These are phyloP conservation scores for Portevinia maculata DNA, from an alignment of 2,888 invertebrate species.

Conservation along the genomic window DNA sequence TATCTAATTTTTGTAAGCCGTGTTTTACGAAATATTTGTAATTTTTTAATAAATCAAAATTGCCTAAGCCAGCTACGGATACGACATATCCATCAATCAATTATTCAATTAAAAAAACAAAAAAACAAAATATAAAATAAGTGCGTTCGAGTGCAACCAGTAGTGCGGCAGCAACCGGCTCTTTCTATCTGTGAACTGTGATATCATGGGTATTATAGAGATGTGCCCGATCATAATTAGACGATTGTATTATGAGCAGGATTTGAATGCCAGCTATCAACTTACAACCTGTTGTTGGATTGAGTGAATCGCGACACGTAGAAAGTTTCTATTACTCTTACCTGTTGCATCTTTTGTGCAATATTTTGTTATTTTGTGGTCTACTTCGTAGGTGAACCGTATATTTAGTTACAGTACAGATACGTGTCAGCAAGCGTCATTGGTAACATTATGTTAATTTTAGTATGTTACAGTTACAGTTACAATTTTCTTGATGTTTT, in stretches of 20 bases:
- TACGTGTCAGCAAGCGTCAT: constrained; percentile 53
- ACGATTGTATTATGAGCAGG: constrained; percentile 35
- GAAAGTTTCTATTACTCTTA: constrained; percentile 38
- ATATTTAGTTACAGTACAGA: constrained; percentile 47
- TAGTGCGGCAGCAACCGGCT: constrained; percentile 12
- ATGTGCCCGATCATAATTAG: constrained; percentile 30
- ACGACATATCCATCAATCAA: constrained; percentile 61
- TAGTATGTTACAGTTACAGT: constrained; percentile 61
- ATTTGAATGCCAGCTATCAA: constrained; percentile 52
- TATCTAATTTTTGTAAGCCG: constrained; percentile 27
- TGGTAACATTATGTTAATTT: constrained; percentile 70
- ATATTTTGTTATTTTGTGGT: constrained; percentile 27
- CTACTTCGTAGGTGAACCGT: constrained; percentile 3
- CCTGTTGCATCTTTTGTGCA: not conserved
- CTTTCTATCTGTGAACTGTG: constrained; percentile 37
- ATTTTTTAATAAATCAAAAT: no score
- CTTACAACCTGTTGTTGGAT: constrained; percentile 53
- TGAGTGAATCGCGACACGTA: constrained; percentile 34
- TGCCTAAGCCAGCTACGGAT: no score
- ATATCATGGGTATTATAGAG: constrained; percentile 57
- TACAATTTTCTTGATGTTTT: no score
- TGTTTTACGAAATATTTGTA: constrained; percentile 16
- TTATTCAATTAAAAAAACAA: constrained; percentile 55
- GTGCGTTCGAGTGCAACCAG: constrained; percentile 69
- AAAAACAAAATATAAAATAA: constrained; percentile 36